Base-by-base conservation (phyloP, 1,140 invertebrate genomes). In the Capitella teleta region DNA sequence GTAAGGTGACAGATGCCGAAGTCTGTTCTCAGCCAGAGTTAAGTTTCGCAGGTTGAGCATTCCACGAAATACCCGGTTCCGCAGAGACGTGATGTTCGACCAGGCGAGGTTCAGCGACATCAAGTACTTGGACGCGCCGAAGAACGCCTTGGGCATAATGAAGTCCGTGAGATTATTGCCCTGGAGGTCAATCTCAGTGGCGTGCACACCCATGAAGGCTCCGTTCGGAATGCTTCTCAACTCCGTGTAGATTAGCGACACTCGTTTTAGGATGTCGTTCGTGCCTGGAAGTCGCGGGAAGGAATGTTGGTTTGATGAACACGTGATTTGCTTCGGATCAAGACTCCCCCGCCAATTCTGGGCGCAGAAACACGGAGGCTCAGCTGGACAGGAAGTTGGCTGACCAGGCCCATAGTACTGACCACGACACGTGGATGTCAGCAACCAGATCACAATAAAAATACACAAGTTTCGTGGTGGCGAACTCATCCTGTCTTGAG, bases 31-130 rank as follows among this genome's bases (percentile, higher is more conserved):
- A 8, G 45, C 52, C 37, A 53, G 21, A 43, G 30, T 21, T 18
- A 53, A 30, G 28, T 48, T 48, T 14, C 47, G 18, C 24, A 53
- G 46, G 14, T 26, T n/a, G 19, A 26, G 23, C 52, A 53, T 49
- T 1, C 38, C 38, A 19, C 52, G 44, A 25, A 53, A 49, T 4
- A 49, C n/a, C 25, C 30, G 41, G 34, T 19, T 24, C 1, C 28
- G 36, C 3, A 53, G 36, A 24, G 21, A 16, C 23, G 52, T 53
- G 34, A 53, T 49, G 52, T 41, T 41, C 36, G 21, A 49, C 52
- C 52, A 53, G 18, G 52, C 52, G 23, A 53, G 45, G 28, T 38
- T 49, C 36, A 53, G 40, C 16, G 45, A 37, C 8, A 28, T 28
- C 16, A 53, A 30, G 14, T 32, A 5, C 25, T 26, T 25, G 2